Conservation (phyloP, 2,797 vertebrate species). For the Thunnus albacares region DNA sequence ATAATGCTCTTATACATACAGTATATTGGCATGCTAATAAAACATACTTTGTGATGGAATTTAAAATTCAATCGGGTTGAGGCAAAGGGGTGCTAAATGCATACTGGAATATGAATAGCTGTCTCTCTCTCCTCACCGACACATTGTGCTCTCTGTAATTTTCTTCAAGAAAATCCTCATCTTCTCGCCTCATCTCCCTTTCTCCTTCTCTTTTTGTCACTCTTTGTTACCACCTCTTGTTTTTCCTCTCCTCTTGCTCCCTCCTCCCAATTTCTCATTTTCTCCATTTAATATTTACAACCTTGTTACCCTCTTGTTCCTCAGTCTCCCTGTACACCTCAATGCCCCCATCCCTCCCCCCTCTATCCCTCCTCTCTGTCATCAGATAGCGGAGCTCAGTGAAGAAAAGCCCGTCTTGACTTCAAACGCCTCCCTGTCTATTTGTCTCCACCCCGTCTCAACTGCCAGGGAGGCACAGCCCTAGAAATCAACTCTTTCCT, state of each 20-base stretch:
- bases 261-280: conserved; percentile 59
- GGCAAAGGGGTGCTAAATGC: conserved; percentile 48
- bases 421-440: conserved; percentile 82
- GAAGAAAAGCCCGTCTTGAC: conserved; percentile 80
- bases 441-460: conserved; percentile 73
- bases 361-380: conserved; percentile 52
- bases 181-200: conserved; percentile 40
- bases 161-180: conserved; percentile 43
- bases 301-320: conserved; percentile 56
- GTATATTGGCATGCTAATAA: conserved; percentile 60
- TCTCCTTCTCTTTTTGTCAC: conserved; percentile 10
- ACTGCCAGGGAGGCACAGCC: conserved; percentile 57
- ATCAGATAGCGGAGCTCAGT: conserved; percentile 76
- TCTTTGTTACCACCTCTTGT: conserved; percentile 49
- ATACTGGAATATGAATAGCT: conserved; percentile 50
- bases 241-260: conserved; percentile 20
- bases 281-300: conserved; percentile 77
- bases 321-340: conserved; percentile 36
- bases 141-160: conserved; percentile 35
- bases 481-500: conserved; percentile 55
- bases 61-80: conserved; percentile 68
- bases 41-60: conserved; percentile 59
- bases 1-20: conserved; percentile 57
- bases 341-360: conserved; percentile 33
- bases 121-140: conserved; percentile 3